Evolutionary conservation across 2,888 invertebrate species (phyloP), one percentile per base, ranked within the genome.

Genomic region (Nymphalis polychloros): DNA sequence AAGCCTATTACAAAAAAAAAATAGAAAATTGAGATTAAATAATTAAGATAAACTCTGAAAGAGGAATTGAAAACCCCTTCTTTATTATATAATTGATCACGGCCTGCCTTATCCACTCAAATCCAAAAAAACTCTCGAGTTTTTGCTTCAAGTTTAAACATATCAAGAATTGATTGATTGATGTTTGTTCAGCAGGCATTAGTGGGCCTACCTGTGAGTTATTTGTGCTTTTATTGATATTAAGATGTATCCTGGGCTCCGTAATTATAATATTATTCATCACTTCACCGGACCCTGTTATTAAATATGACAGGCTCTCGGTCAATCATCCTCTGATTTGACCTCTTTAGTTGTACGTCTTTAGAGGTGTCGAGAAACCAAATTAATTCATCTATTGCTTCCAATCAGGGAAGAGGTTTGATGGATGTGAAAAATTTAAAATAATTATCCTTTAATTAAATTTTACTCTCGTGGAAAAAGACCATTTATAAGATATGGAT

Each of bases 151-250:
- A 78, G 76, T 79, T 81, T 79, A 80, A 83, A 81, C 81, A 82
- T 78, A 84, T 84, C 83, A 81, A 73, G 67, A 73, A 81, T 82
- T 90, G 91, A 91, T 91, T 89, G 92, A 92, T 92, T 81, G 89
- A 84, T 91, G 89, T 91, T 90, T 88, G 86, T 85, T 88, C 86
- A 83, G 75, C 60, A 80, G 74, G 83, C 87, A 84, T 87, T 84
- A 85, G 84, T 79, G 82, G 80, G 74, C 75, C 81, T 82, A 83
- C 84, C 85, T 83, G 84, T 67, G 70, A 75, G 75, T 78, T 81
- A 82, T 82, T 84, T 84, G 82, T 84, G 84, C 78, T 77, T 81
- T 84, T 84, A 89, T 87, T 88, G 87, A 88, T 88, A 89, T 89
- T 86, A 86, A 88, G 87, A 88, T 79, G 81, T 81, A 77, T 76